Percentiles rank a stretch among this genome's conserved stretches.
Conservation (phyloP, 1,140 invertebrate genomes). For the Lepidurus packardi region DNA sequence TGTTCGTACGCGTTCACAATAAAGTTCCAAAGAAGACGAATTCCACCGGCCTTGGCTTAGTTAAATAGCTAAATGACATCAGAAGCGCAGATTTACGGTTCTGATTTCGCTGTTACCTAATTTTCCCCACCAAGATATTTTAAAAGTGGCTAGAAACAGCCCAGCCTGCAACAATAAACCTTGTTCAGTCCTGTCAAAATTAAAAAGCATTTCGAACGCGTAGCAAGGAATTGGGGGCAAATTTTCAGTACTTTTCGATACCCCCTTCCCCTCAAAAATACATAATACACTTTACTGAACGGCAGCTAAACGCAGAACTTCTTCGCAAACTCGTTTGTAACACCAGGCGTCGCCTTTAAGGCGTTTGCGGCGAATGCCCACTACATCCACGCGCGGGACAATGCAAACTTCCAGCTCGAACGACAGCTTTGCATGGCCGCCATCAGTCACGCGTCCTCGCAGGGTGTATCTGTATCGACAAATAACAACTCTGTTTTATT, state of each 20-base stretch:
- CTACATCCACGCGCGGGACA: slow-evolving; percentile 47
- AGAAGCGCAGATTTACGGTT: not conserved
- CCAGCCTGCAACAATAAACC: too few relatives aligned
- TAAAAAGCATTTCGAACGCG: not conserved
- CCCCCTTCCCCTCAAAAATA: too few relatives aligned
- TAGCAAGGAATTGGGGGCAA: not conserved
- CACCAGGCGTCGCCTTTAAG: slow-evolving; percentile 77
- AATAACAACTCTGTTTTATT: slow-evolving; percentile 30
- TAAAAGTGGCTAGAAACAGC: too few relatives aligned
- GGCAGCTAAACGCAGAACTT: slow-evolving; percentile 60
- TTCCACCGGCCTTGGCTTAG: not conserved
- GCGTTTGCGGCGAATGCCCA: slow-evolving; percentile 69
- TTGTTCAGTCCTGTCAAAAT: too few relatives aligned
- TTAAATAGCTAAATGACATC: not conserved
- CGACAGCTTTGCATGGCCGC: slow-evolving; percentile 48
- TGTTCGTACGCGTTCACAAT: not conserved
- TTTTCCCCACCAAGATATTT: not conserved
- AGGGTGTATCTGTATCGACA: slow-evolving; percentile 54
- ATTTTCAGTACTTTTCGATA: not conserved
- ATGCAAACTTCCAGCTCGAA: slow-evolving; percentile 78
- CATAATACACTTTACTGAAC: slow-evolving; percentile 31
- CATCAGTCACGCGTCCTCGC: slow-evolving; percentile 48
- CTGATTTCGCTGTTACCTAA: not conserved
- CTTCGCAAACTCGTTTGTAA: slow-evolving; percentile 79
- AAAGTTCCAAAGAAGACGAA: not conserved